Percentiles rank a stretch among this genome's conserved stretches.
Evolutionary conservation across 2,797 vertebrate species (phyloP).

Genomic region (Pseudocheirus occidentalis): DNA sequence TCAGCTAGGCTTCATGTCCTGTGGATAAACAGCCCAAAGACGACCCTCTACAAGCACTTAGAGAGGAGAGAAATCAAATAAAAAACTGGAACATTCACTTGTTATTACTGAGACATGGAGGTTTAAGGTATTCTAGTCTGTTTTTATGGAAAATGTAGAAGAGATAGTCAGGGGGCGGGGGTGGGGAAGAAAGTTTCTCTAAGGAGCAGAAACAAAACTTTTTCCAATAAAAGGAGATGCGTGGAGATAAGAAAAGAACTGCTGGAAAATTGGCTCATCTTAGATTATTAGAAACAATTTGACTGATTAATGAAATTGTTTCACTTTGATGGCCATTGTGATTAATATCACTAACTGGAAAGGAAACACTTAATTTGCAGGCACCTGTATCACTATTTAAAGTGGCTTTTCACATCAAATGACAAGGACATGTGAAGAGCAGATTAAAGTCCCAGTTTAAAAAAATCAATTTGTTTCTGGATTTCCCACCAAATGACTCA

Average conservation of each 20-base stretch:
- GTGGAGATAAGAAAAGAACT: constrained; percentile 20
- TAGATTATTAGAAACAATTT: constrained; percentile 46
- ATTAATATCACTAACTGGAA: constrained; percentile 37
- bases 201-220: constrained; percentile 39
- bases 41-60: not conserved
- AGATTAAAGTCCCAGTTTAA: constrained; percentile 34
- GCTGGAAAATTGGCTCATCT: constrained; percentile 48
- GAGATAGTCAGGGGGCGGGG: not conserved
- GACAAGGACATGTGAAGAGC: not conserved
- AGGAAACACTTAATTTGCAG: constrained; percentile 48
- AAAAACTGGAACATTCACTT: constrained; percentile 4
- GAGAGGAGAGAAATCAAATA: constrained; percentile 23
- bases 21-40: not conserved
- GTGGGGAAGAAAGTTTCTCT: not conserved
- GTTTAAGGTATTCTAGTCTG: constrained; percentile 28
- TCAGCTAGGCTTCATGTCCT: not conserved
- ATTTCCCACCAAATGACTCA: constrained; percentile 25
- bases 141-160: not conserved
- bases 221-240: constrained; percentile 40
- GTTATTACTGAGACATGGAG: constrained; percentile 11
- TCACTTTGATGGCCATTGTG: not conserved
- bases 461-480: constrained; percentile 28
- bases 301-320: not conserved
- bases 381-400: not conserved
- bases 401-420: constrained; percentile 39